Evolutionary conservation across 2,113 vertebrate genomes (phyloP).

Genomic region (Pampusana beccarii): DNA sequence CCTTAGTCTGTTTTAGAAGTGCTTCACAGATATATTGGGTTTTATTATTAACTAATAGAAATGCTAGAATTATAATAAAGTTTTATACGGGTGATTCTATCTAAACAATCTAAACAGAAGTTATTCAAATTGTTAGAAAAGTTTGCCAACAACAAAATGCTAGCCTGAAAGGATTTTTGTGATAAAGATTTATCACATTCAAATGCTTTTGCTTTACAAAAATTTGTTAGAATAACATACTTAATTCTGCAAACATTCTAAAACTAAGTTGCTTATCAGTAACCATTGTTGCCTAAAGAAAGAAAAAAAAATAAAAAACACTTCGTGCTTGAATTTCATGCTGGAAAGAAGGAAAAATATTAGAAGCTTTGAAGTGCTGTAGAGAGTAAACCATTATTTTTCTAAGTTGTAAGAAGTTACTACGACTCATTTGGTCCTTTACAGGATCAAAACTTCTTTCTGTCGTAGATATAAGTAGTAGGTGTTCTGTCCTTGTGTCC

Average conservation of each 20-base stretch:
- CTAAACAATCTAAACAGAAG: neutral
- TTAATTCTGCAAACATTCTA: neutral
- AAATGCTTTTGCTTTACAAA: neutral
- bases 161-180: neutral
- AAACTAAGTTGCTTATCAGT: neutral
- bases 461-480: neutral
- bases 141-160: neutral
- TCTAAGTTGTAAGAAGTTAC: neutral
- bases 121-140: slow-evolving; percentile 50
- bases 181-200: neutral
- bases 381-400: neutral
- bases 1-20: slow-evolving; percentile 46
- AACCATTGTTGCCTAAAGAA: neutral
- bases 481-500: neutral
- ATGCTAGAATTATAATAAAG: neutral
- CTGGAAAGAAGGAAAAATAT: neutral
- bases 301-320: neutral
- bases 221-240: neutral
- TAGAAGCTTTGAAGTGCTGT: neutral
- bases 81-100: neutral
- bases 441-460: neutral
- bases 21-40: neutral
- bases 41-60: slow-evolving; percentile 1
- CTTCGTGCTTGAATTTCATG: neutral
- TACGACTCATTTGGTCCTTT: neutral